Conservation (phyloP, 92 coral and sea anemone species). For the Epizoanthus rinbou region DNA sequence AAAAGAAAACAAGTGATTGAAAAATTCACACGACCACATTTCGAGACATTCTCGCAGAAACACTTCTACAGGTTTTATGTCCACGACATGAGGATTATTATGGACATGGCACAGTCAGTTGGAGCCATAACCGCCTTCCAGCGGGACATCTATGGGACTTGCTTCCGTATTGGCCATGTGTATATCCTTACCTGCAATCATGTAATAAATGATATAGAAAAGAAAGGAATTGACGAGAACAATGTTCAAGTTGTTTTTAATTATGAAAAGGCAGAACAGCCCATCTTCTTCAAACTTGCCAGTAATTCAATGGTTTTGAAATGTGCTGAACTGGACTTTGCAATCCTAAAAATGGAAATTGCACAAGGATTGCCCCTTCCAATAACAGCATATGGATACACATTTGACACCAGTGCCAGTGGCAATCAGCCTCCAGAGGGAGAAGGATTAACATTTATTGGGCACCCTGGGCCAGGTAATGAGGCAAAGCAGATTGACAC, state of each 20-base stretch:
- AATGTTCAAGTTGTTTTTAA: neutral
- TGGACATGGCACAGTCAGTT: neutral
- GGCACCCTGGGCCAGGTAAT: slow-evolving; percentile 1
- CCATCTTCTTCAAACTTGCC: neutral
- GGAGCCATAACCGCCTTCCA: neutral
- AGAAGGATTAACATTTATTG: neutral
- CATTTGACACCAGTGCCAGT: neutral
- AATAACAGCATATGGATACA: neutral
- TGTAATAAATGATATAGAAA: neutral
- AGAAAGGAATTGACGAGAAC: neutral
- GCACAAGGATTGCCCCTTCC: neutral
- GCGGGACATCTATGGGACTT: neutral
- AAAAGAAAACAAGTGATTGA: neutral
- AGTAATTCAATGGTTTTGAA: neutral
- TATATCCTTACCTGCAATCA: slow-evolving; percentile 1
- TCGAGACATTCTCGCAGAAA: neutral
- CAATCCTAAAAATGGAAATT: neutral
- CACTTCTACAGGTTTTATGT: neutral
- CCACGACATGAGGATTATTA: neutral
- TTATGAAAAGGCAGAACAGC: neutral
- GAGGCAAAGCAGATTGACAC: slow-evolving; percentile 7
- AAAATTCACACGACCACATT: neutral
- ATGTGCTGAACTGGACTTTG: neutral
- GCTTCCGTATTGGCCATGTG: neutral
- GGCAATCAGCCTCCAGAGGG: neutral